Conservation (phyloP, 2,888 invertebrate species). For the Lepidonotus clava region DNA sequence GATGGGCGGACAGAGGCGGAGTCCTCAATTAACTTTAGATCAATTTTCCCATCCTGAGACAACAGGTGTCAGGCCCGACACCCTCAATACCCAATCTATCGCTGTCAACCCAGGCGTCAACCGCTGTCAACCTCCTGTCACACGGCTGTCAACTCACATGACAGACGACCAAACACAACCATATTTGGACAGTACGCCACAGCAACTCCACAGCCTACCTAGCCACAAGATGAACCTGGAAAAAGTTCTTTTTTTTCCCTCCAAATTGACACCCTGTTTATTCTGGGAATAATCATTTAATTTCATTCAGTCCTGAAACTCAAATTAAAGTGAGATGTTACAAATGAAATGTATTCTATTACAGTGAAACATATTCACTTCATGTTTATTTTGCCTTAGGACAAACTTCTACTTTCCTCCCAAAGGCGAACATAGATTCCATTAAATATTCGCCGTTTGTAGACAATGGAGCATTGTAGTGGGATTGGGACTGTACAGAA, state of each 20-base stretch:
- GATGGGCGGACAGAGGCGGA: not conserved
- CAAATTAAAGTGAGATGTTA: too few relatives aligned
- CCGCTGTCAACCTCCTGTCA: slow-evolving; percentile 1
- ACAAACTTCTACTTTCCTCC: not conserved
- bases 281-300: too few relatives aligned
- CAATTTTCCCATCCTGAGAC: not conserved
- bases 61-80: not conserved
- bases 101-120: slow-evolving; percentile 6
- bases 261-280: too few relatives aligned
- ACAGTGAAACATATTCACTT: too few relatives aligned
- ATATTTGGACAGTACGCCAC: not conserved
- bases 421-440: not conserved
- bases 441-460: slow-evolving; percentile 12
- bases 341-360: too few relatives aligned
- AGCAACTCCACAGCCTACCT: too few relatives aligned
- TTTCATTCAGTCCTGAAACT: too few relatives aligned
- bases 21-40: slow-evolving; percentile 10
- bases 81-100: slow-evolving; percentile 24
- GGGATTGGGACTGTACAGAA: not conserved
- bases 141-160: not conserved
- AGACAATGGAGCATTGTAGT: not conserved
- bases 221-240: too few relatives aligned
- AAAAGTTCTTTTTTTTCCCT: too few relatives aligned
- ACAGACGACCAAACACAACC: not conserved
- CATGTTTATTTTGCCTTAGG: too few relatives aligned